phyloP scores from a whole-genome alignment of 2,797 vertebrate species.

The Sebastes vulpes region DNA sequence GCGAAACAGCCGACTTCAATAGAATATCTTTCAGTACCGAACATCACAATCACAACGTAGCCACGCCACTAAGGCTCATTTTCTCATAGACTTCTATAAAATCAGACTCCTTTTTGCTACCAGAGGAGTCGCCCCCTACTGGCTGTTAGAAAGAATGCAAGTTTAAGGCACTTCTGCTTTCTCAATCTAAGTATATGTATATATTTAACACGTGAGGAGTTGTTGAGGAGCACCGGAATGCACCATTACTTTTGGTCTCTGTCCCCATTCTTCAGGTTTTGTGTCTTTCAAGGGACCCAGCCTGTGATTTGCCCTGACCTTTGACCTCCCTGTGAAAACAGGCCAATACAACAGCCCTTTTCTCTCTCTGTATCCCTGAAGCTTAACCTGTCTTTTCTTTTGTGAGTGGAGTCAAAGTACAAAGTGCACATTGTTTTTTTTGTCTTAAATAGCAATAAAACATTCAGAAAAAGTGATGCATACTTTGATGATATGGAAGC shows the following conservation, averaged over 20 bases:
- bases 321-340: slow-evolving; percentile 9
- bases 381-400: not conserved
- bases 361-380: not conserved
- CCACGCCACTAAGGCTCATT: too few relatives aligned
- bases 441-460: not conserved
- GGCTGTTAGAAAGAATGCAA: too few relatives aligned
- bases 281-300: not conserved
- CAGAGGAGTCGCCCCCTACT: too few relatives aligned
- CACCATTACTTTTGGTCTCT: not conserved
- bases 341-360: not conserved
- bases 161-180: too few relatives aligned
- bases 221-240: not conserved
- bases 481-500: not conserved
- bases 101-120: too few relatives aligned
- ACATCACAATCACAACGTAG: too few relatives aligned
- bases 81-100: too few relatives aligned
- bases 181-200: accelerated
- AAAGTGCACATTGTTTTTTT: not conserved
- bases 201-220: too few relatives aligned
- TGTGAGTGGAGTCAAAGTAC: not conserved
- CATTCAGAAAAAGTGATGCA: not conserved
- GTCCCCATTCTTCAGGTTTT: not conserved
- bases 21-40: too few relatives aligned
- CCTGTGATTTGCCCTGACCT: slow-evolving; percentile 1
- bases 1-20: too few relatives aligned